Conservation (phyloP, 2,888 invertebrate species). For the Pomacea canaliculata region DNA sequence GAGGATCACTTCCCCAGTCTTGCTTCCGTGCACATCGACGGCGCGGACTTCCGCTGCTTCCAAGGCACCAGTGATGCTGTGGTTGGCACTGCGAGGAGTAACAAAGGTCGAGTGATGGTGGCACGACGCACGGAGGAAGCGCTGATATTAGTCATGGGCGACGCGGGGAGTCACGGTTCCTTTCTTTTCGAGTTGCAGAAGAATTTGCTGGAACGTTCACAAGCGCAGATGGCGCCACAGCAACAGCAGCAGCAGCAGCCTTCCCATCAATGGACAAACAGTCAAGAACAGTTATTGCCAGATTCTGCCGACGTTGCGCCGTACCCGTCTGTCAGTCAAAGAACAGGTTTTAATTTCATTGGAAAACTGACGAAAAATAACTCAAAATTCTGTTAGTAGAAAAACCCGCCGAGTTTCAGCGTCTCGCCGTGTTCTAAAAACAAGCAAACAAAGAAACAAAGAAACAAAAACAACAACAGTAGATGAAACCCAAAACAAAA, state of each 20-base stretch:
- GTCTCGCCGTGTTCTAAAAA: too few relatives aligned
- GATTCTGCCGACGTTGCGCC: background rate
- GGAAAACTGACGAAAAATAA: background rate
- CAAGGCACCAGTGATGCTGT: constrained; percentile 32
- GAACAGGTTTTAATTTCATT: constrained; percentile 8
- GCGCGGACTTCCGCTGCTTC: constrained; percentile 23
- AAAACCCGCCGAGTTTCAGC: too few relatives aligned
- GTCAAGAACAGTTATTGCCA: background rate
- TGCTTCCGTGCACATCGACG: constrained; percentile 25
- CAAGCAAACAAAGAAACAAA: too few relatives aligned
- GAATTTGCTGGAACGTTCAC: constrained; percentile 23
- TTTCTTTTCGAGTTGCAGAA: constrained; percentile 35
- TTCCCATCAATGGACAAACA: too few relatives aligned
- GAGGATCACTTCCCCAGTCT: constrained; percentile 17
- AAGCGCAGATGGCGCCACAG: constrained; percentile 12
- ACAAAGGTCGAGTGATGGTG: constrained; percentile 22
- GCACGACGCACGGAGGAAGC: constrained; percentile 28
- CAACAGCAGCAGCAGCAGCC: constrained; percentile 1
- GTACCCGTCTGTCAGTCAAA: background rate
- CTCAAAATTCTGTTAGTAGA: too few relatives aligned
- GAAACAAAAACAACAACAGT: too few relatives aligned
- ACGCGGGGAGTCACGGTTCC: constrained; percentile 29
- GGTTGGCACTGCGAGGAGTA: constrained; percentile 24
- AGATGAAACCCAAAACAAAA: too few relatives aligned
- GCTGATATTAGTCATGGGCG: constrained; percentile 28